These are phyloP conservation scores for Anaspis maculata DNA, from an alignment of 2,888 invertebrate species.

Conservation along the genomic window DNA sequence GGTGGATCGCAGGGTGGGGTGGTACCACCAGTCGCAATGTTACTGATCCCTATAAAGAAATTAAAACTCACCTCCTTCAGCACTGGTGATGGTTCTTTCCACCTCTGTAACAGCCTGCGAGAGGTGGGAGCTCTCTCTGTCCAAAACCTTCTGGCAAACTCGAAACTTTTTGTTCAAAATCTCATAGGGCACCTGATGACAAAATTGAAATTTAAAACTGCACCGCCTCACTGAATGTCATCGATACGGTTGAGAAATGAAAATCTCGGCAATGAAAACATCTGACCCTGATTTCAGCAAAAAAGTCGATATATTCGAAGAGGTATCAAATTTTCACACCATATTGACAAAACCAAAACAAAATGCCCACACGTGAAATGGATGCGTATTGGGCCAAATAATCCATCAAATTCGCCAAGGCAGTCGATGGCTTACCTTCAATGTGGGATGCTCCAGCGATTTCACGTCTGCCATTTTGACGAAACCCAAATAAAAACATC, in stretches of 20 bases:
- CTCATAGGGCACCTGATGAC: conserved; percentile 86
- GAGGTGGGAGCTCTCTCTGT: conserved; percentile 86
- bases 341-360: neutral
- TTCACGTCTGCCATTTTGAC: conserved; percentile 80
- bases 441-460: conserved; percentile 89
- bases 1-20: no score
- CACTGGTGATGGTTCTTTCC: conserved; percentile 54
- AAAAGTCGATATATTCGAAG: neutral
- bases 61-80: no score
- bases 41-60: no score
- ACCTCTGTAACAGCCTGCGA: conserved; percentile 70
- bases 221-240: neutral
- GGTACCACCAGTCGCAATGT: no score
- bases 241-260: no score
- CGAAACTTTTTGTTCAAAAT: conserved; percentile 95
- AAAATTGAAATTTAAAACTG: conserved; percentile 4
- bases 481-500: conserved; percentile 23
- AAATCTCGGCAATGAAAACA: no score
- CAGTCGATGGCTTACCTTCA: conserved; percentile 81
- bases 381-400: neutral
- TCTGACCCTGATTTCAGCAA: no score
- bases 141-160: conserved; percentile 87
- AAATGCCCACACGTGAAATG: neutral
- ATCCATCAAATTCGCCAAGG: neutral
- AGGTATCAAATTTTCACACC: no score